These are phyloP conservation scores for Leptura quadrifasciata DNA, from an alignment of 2,888 invertebrate genomes.

Conservation along the genomic window DNA sequence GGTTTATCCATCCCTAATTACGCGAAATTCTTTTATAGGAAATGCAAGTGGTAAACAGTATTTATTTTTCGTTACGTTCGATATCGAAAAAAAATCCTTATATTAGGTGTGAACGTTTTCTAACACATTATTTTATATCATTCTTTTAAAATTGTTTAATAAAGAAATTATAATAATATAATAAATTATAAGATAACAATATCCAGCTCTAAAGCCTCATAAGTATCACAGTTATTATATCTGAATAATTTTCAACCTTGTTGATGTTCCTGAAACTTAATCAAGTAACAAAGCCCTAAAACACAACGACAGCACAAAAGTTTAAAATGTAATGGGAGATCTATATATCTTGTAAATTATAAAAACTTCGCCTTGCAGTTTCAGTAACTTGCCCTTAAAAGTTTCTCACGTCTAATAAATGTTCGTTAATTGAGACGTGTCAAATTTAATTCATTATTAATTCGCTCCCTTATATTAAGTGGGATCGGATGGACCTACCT, in stretches of 20 bases:
- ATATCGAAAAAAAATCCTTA: too few species aligned
- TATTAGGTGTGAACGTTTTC: too few species aligned
- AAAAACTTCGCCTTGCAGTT: conserved; percentile 11
- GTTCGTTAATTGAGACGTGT: conserved; percentile 31
- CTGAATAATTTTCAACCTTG: neutral
- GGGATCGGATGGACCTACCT: neutral
- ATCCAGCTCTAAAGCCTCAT: neutral
- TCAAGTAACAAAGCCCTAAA: neutral
- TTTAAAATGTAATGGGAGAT: conserved; percentile 1
- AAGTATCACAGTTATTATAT: conserved; percentile 1
- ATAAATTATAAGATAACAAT: neutral
- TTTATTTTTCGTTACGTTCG: too few species aligned
- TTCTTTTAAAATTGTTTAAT: too few species aligned
- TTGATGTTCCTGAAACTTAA: neutral
- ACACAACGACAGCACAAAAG: neutral
- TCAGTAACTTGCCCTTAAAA: conserved; percentile 21
- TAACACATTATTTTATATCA: too few species aligned
- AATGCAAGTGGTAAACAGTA: too few species aligned
- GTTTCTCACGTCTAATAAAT: conserved; percentile 10
- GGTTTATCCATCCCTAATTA: too few species aligned
- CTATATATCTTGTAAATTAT: conserved; percentile 8
- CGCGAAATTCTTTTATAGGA: too few species aligned
- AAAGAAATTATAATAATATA: too few species aligned
- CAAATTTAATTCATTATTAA: conserved; percentile 28
- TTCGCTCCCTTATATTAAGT: conserved; percentile 3